These are phyloP conservation scores for Magallana ariakensis DNA, from an alignment of 1,140 invertebrate genomes.

Conservation along the genomic window DNA sequence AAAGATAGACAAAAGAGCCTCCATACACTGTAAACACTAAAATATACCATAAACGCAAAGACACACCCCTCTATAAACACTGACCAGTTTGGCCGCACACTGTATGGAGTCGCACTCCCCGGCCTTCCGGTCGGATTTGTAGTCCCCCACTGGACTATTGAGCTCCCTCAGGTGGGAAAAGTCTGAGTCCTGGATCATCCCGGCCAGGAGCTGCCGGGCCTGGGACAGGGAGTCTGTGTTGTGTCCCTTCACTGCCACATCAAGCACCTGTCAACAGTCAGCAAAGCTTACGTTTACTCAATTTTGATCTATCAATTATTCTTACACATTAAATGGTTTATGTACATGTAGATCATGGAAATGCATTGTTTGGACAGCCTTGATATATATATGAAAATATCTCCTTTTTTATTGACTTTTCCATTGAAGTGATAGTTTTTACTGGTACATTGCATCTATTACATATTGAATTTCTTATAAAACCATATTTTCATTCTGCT, in stretches of 20 bases:
- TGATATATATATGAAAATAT: no score
- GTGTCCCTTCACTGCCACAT: constrained; percentile 79
- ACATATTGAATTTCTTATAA: no score
- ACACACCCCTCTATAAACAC: neutral
- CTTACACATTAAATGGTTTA: no score
- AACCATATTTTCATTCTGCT: no score
- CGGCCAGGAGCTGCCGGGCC: constrained; percentile 67
- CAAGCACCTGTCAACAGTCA: constrained; percentile 76
- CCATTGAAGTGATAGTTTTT: no score
- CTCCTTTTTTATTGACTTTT: no score
- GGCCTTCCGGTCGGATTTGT: constrained; percentile 51
- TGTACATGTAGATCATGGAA: no score
- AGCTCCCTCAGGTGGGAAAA: constrained; percentile 69
- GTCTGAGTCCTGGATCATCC: constrained; percentile 71
- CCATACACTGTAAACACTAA: neutral
- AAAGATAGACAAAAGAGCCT: neutral
- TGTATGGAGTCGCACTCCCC: constrained; percentile 76
- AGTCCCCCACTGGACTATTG: constrained; percentile 3
- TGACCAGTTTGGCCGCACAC: constrained; percentile 78
- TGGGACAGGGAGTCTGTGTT: constrained; percentile 67
- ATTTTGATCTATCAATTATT: neutral
- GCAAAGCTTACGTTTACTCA: neutral
- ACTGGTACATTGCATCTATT: no score
- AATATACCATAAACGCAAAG: neutral
- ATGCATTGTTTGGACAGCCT: no score